Evolutionary conservation across 2,797 vertebrate genomes (phyloP).

Genomic region (Tachyglossus aculeatus): DNA sequence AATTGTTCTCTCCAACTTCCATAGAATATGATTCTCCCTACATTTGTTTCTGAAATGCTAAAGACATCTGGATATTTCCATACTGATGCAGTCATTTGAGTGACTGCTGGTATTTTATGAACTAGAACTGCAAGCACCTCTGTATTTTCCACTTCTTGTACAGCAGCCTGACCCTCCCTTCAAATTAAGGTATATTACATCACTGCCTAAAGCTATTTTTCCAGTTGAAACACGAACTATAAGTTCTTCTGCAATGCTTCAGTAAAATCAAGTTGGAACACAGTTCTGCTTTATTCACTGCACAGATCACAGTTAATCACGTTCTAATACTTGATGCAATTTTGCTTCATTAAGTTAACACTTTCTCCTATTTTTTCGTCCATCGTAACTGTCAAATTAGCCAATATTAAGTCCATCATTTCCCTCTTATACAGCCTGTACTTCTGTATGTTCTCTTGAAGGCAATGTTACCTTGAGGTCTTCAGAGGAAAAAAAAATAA

Average conservation of each 20-base stretch:
- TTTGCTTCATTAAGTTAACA: conserved; percentile 53
- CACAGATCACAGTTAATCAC: conserved; percentile 46
- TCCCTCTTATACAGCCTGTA: background rate
- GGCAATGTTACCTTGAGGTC: background rate
- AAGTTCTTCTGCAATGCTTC: conserved; percentile 33
- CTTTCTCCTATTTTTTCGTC: conserved; percentile 34
- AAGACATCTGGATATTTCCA: background rate
- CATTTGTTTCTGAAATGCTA: no score
- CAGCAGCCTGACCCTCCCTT: conserved; percentile 20
- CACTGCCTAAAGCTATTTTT: conserved; percentile 24
- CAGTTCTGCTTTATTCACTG: conserved; percentile 29
- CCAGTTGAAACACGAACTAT: conserved; percentile 41
- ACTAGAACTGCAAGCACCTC: background rate
- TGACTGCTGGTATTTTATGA: background rate
- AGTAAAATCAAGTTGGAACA: conserved; percentile 59
- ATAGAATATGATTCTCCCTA: no score
- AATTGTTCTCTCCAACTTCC: no score
- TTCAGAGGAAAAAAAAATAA: conserved; percentile 11
- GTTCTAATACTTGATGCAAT: conserved; percentile 51
- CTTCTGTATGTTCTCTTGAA: background rate
- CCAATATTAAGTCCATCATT: conserved; percentile 8
- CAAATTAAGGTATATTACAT: conserved; percentile 19
- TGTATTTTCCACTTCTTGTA: background rate
- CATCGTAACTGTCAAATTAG: background rate
- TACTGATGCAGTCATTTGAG: background rate